Conservation (phyloP, 2,113 vertebrate species). For the Nibea coibor region DNA sequence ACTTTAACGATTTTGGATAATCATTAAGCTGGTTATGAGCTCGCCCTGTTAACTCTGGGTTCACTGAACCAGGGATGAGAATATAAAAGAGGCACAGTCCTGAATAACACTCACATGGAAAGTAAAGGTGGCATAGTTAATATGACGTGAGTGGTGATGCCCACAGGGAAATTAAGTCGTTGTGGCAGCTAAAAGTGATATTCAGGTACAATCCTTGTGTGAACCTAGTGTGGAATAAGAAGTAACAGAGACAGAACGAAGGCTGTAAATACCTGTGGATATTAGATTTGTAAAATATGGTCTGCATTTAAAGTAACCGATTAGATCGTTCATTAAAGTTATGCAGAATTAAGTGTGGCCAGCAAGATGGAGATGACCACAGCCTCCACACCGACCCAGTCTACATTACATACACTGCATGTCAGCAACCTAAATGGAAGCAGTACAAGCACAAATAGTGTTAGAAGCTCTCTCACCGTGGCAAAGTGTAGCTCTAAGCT, state of each 20-base stretch:
- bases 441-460: neutral
- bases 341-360: too few species aligned
- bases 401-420: too few species aligned
- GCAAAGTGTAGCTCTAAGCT: neutral
- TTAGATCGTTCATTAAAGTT: too few species aligned
- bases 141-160: neutral
- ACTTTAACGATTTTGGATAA: neutral
- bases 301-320: too few species aligned
- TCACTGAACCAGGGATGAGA: neutral
- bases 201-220: neutral
- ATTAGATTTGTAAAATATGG: too few species aligned
- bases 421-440: neutral
- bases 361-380: too few species aligned
- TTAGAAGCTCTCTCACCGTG: neutral
- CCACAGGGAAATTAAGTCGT: neutral
- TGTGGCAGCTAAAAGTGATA: neutral
- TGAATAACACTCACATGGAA: neutral
- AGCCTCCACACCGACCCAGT: too few species aligned
- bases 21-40: neutral
- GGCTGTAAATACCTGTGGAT: too few species aligned
- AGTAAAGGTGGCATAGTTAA: neutral
- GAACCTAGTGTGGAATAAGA: neutral
- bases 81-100: neutral
- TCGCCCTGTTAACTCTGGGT: neutral
- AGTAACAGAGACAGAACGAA: neutral